Conservation (phyloP, 2,888 invertebrate genomes). For the Pollenia amentaria region DNA sequence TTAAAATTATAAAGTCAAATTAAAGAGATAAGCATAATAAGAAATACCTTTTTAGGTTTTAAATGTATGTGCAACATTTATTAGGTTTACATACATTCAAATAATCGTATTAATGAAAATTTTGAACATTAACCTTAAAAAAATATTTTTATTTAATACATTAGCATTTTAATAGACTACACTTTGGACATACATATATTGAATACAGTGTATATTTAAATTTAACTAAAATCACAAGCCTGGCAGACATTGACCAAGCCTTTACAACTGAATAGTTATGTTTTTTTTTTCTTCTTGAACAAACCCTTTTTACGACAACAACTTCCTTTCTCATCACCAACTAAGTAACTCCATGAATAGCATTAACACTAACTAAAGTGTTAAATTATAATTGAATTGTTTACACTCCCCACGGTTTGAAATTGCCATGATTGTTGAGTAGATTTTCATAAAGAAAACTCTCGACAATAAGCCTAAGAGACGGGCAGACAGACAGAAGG, state of each 20-base stretch:
- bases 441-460: background rate
- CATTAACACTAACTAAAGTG: slow-evolving; percentile 34
- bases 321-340: slow-evolving; percentile 43
- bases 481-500: background rate
- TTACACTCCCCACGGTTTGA: slow-evolving; percentile 35
- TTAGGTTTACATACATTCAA: background rate
- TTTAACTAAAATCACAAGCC: background rate
- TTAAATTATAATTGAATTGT: slow-evolving; percentile 63
- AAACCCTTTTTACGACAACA: slow-evolving; percentile 5
- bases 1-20: slow-evolving; percentile 8
- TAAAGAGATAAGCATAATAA: background rate
- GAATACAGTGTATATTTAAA: too few relatives aligned
- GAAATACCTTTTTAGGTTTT: background rate
- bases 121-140: too few relatives aligned
- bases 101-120: background rate
- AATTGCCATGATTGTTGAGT: background rate
- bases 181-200: too few relatives aligned
- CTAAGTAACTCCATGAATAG: slow-evolving; percentile 5
- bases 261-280: background rate
- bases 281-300: background rate
- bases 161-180: too few relatives aligned
- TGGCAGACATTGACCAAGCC: slow-evolving; percentile 25
- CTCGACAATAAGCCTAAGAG: background rate
- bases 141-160: too few relatives aligned
- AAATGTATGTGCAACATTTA: background rate